Evolutionary conservation across 2,113 vertebrate genomes (phyloP).

Genomic region (Mola mola): DNA sequence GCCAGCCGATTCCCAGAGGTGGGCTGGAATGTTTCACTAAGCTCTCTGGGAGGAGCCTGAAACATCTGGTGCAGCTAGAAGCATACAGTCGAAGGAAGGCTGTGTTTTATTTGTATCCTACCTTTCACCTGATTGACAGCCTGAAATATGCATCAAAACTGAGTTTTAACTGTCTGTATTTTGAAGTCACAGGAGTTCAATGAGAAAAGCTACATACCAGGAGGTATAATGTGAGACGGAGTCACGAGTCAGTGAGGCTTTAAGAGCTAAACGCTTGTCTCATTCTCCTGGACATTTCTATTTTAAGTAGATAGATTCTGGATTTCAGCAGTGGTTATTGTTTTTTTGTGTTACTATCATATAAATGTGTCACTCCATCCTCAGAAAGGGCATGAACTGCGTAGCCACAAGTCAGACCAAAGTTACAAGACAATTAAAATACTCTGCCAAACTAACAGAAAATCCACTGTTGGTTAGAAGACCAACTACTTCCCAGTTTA

Average conservation of each 20-base stretch:
- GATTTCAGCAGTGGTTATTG: too few relatives aligned
- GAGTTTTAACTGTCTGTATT: background rate
- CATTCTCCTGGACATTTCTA: too few relatives aligned
- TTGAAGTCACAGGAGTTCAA: background rate
- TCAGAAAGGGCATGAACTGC: too few relatives aligned
- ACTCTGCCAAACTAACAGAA: too few relatives aligned
- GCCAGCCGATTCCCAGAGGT: slow-evolving; percentile 72
- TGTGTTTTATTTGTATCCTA: slow-evolving; percentile 10
- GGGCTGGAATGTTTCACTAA: slow-evolving; percentile 78
- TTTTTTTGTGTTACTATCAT: too few relatives aligned
- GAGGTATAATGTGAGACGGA: slow-evolving; percentile 22
- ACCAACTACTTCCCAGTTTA: too few relatives aligned
- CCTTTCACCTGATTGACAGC: slow-evolving; percentile 3
- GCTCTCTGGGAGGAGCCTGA: slow-evolving; percentile 71
- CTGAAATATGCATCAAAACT: background rate
- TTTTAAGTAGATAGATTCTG: too few relatives aligned
- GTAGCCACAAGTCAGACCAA: too few relatives aligned
- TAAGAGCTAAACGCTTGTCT: too few relatives aligned
- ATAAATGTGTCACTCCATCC: too few relatives aligned
- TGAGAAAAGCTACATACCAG: background rate
- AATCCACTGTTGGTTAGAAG: too few relatives aligned
- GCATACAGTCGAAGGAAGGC: slow-evolving; percentile 11
- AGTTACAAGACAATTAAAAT: too few relatives aligned
- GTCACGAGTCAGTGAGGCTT: slow-evolving; percentile 6
- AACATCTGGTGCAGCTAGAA: slow-evolving; percentile 68